Conservation (phyloP, 2,888 invertebrate genomes). For the Lasioglossum figueresi region DNA sequence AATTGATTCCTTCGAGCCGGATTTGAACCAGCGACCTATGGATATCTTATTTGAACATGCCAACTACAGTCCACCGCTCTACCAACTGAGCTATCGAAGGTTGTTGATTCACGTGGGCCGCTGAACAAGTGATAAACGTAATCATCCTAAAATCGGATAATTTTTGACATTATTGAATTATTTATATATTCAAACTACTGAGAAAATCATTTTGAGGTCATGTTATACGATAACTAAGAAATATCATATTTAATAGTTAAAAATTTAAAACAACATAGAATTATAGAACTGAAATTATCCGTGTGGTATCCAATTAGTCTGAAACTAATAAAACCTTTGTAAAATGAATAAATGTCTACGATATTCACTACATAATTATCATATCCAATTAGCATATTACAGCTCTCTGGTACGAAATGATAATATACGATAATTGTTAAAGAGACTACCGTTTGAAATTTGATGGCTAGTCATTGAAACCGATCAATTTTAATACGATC, state of each 20-base stretch:
- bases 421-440: background rate
- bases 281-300: background rate
- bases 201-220: no score
- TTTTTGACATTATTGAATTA: background rate
- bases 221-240: background rate
- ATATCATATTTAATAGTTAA: background rate
- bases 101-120: background rate
- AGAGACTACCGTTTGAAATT: background rate
- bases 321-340: constrained; percentile 20
- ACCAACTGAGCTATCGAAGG: constrained; percentile 84
- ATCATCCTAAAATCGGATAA: background rate
- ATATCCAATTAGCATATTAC: constrained; percentile 41
- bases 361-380: constrained; percentile 41
- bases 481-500: background rate
- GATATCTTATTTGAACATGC: constrained; percentile 70
- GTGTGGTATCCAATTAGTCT: background rate
- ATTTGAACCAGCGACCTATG: constrained; percentile 83
- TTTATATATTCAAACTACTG: background rate
- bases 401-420: constrained; percentile 6
- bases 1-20: constrained; percentile 80
- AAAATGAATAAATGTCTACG: constrained; percentile 8
- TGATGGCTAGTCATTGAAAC: background rate
- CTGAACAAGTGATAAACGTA: accelerated
- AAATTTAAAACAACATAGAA: background rate
- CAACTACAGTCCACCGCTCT: constrained; percentile 84